These are phyloP conservation scores for Calephelis nemesis DNA, from an alignment of 1,140 invertebrate species.

Conservation along the genomic window DNA sequence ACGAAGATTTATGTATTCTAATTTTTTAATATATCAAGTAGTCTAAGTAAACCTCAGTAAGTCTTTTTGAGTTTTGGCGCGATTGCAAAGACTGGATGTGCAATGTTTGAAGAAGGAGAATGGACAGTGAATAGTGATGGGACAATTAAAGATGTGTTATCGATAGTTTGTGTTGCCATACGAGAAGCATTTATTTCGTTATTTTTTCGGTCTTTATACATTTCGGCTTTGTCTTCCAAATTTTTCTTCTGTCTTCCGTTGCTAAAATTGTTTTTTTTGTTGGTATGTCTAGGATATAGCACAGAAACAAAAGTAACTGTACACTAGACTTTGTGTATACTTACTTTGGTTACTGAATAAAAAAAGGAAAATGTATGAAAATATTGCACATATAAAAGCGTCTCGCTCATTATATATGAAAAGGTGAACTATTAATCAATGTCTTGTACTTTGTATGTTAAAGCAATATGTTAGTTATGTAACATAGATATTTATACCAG, in stretches of 20 bases:
- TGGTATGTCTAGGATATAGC: constrained; percentile 23
- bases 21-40: constrained; percentile 14
- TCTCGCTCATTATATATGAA: constrained; percentile 60
- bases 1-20: background rate
- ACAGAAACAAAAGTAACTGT: constrained; percentile 6
- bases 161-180: constrained; percentile 46
- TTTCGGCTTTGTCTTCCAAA: constrained; percentile 63
- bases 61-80: constrained; percentile 19
- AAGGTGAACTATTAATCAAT: constrained; percentile 72
- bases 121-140: constrained; percentile 29
- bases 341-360: constrained; percentile 28
- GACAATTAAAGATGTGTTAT: constrained; percentile 20
- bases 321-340: background rate
- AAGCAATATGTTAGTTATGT: constrained; percentile 22
- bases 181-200: constrained; percentile 46
- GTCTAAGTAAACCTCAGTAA: constrained; percentile 14
- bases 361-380: constrained; percentile 35
- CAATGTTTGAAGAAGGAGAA: constrained; percentile 19
- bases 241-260: constrained; percentile 47
- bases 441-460: constrained; percentile 58
- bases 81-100: constrained; percentile 28
- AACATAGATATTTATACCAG: constrained; percentile 49
- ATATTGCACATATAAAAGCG: constrained; percentile 58
- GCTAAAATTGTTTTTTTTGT: constrained; percentile 36
- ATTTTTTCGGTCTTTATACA: constrained; percentile 31